phyloP scores from a whole-genome alignment of 2,797 vertebrate genomes.

The Channa striata region DNA sequence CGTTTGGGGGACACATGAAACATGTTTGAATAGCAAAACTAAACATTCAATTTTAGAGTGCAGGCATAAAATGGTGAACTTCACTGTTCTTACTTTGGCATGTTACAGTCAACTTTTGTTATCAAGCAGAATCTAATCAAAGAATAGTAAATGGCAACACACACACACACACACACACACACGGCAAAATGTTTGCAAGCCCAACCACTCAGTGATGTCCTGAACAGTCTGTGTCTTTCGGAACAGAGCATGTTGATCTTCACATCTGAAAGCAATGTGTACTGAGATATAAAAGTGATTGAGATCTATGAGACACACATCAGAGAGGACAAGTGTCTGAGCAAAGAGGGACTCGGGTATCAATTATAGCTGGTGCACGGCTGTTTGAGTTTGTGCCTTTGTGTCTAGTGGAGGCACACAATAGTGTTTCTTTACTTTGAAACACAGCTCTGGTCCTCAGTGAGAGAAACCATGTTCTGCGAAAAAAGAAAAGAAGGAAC shows the following conservation, averaged over 20 bases:
- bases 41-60: too few species aligned
- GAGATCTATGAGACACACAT: constrained; percentile 37
- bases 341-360: constrained; percentile 6
- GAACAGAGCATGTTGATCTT: constrained; percentile 9
- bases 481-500: too few species aligned
- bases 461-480: constrained; percentile 18
- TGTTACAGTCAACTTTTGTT: not conserved
- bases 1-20: too few species aligned
- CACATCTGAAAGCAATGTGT: constrained; percentile 10
- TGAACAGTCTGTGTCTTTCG: not conserved
- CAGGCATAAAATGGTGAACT: too few species aligned
- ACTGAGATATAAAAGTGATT: constrained; percentile 34
- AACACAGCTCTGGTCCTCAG: constrained; percentile 34
- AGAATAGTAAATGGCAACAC: not conserved
- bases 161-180: too few species aligned
- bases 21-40: too few species aligned
- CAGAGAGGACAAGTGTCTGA: constrained; percentile 14
- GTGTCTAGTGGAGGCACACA: not conserved
- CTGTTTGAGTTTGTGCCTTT: not conserved
- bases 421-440: constrained; percentile 22
- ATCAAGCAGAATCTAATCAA: accelerated
- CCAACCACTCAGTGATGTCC: not conserved
- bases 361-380: constrained; percentile 20
- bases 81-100: not conserved
- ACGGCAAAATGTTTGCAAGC: not conserved